Evolutionary conservation across 2,888 invertebrate genomes (phyloP).

Genomic region (Caenorhabditis sulstoni): DNA sequence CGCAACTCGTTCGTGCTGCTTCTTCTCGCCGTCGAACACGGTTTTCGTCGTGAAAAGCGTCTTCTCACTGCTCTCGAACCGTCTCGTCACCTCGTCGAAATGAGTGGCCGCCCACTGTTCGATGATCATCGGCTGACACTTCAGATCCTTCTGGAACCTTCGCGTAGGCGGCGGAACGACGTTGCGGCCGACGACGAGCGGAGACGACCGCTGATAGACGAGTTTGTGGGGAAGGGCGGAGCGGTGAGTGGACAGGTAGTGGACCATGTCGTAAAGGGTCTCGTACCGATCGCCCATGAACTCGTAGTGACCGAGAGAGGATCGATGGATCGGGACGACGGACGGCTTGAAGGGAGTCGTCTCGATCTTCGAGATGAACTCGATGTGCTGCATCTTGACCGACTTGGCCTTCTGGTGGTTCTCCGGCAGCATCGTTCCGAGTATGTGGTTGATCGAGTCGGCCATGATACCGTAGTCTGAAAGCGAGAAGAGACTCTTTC

Average conservation of each 20-base stretch:
- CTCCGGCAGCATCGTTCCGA: constrained; percentile 30
- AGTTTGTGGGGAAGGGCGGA: constrained; percentile 61
- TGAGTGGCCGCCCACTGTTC: constrained; percentile 69
- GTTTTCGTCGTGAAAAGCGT: constrained; percentile 46
- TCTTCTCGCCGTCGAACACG: constrained; percentile 51
- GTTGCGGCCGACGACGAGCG: constrained; percentile 33
- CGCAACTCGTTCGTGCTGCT: constrained; percentile 32
- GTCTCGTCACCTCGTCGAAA: constrained; percentile 54
- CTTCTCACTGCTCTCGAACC: constrained; percentile 40
- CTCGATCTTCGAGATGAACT: constrained; percentile 44
- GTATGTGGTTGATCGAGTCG: constrained; percentile 32
- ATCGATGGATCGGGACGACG: constrained; percentile 60
- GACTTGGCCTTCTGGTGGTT: constrained; percentile 17
- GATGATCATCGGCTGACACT: constrained; percentile 60
- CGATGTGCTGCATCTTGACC: constrained; percentile 18
- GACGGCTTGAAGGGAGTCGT: constrained; percentile 38
- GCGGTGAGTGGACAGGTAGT: constrained; percentile 53
- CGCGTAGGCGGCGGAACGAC: constrained; percentile 40
- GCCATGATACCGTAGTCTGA: constrained; percentile 40
- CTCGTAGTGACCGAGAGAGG: constrained; percentile 63
- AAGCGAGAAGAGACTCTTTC: constrained; percentile 3
- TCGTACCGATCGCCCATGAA: constrained; percentile 62
- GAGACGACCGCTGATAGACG: constrained; percentile 51
- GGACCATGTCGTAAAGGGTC: constrained; percentile 68
- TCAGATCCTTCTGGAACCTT: constrained; percentile 38